A percentile compares a stretch with the other conserved stretches of the same genome.
Evolutionary conservation across 2,888 invertebrate species (phyloP).

Genomic region (Heliconius erato): DNA sequence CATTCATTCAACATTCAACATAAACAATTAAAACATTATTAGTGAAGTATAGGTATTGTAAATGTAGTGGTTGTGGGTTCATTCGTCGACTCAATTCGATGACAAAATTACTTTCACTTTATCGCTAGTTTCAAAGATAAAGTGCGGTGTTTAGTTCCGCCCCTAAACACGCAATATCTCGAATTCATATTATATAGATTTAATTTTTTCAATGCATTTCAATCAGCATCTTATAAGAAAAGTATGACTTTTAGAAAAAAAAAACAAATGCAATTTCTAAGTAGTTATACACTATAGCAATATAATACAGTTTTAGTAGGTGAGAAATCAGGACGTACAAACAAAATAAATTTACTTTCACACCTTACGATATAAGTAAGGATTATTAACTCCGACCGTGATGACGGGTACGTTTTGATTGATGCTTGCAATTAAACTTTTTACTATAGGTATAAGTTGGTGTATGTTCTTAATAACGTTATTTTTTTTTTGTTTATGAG

Average conservation of each 20-base stretch:
- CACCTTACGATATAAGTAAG: constrained; percentile 3
- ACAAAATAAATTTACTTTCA: constrained; percentile 22
- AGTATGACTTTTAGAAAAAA: background rate
- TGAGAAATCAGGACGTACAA: background rate
- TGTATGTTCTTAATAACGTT: constrained; percentile 45
- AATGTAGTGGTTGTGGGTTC: background rate
- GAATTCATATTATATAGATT: background rate
- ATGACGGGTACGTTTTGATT: constrained; percentile 52
- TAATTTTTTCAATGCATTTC: background rate
- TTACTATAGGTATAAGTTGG: constrained; percentile 37
- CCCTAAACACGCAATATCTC: background rate
- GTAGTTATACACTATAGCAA: background rate
- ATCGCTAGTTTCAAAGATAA: background rate
- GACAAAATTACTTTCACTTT: background rate
- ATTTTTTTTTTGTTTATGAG: constrained; percentile 32
- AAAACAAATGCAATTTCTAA: background rate
- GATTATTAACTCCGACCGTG: constrained; percentile 33
- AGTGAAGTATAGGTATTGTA: too few relatives aligned
- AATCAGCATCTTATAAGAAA: background rate
- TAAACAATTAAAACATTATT: too few relatives aligned
- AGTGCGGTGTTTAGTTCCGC: background rate
- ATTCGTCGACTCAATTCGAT: background rate
- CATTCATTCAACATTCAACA: too few relatives aligned
- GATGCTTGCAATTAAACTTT: constrained; percentile 49
- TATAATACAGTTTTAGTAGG: constrained; percentile 1